Evolutionary conservation across 1,140 invertebrate genomes (phyloP).

Genomic region (Drosophila subobscura): DNA sequence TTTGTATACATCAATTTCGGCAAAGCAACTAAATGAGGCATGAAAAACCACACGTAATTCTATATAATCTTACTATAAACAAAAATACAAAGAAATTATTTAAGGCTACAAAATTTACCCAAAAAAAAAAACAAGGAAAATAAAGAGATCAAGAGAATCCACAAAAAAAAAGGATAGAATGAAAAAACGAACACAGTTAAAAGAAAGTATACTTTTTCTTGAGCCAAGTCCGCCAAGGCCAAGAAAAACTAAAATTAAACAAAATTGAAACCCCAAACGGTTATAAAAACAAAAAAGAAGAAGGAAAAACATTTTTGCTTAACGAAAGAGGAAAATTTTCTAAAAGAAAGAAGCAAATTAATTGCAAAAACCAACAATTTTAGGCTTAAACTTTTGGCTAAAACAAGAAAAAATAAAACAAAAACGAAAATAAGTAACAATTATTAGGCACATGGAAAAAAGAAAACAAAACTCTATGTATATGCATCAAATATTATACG

Average conservation of each 20-base stretch:
- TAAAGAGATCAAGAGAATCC: slow-evolving; percentile 13
- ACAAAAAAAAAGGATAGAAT: slow-evolving; percentile 18
- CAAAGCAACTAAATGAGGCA: slow-evolving; percentile 82
- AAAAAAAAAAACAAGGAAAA: slow-evolving; percentile 36
- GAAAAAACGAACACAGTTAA: slow-evolving; percentile 44
- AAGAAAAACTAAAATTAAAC: slow-evolving; percentile 46
- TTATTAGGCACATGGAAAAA: slow-evolving; percentile 63
- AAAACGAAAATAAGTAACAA: slow-evolving; percentile 23
- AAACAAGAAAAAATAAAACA: slow-evolving; percentile 45
- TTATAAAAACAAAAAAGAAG: slow-evolving; percentile 66
- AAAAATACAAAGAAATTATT: slow-evolving; percentile 81
- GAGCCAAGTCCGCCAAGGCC: slow-evolving; percentile 59
- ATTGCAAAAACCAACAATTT: slow-evolving; percentile 51
- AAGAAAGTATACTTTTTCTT: slow-evolving; percentile 72
- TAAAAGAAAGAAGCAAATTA: slow-evolving; percentile 62
- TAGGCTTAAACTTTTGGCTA: slow-evolving; percentile 80
- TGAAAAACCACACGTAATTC: slow-evolving; percentile 29
- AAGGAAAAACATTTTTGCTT: slow-evolving; percentile 34
- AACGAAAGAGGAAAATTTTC: slow-evolving; percentile 50
- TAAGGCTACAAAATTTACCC: slow-evolving; percentile 70
- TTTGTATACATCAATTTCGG: slow-evolving; percentile 76
- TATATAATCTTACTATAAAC: slow-evolving; percentile 65
- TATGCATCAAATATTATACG: slow-evolving; percentile 43
- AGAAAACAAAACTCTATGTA: slow-evolving; percentile 37
- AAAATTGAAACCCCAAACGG: slow-evolving; percentile 56